Conservation (phyloP, 2,888 invertebrate genomes). For the Homarus gammarus region DNA sequence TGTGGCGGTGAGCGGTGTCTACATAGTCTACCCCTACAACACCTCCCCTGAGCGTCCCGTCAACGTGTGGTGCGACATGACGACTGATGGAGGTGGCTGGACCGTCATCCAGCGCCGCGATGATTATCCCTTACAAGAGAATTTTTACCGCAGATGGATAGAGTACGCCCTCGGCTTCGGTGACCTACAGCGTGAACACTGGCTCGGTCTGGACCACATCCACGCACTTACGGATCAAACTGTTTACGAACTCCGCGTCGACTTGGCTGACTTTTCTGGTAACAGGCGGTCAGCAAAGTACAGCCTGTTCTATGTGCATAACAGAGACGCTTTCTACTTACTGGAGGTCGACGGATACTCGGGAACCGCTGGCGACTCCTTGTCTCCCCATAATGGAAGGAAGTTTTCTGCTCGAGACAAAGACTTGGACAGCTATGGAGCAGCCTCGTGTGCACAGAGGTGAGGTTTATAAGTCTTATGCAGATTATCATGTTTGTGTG, state of each 20-base stretch:
- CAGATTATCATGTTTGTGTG: too few relatives aligned
- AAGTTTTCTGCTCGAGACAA: background rate
- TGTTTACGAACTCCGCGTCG: slow-evolving; percentile 50
- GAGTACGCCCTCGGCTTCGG: slow-evolving; percentile 54
- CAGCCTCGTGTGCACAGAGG: background rate
- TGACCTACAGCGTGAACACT: slow-evolving; percentile 36
- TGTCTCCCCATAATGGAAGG: too few relatives aligned
- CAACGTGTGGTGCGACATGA: slow-evolving; percentile 56
- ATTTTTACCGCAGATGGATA: slow-evolving; percentile 46
- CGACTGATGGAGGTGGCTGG: slow-evolving; percentile 57
- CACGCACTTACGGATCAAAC: slow-evolving; percentile 50
- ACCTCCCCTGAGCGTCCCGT: too few relatives aligned
- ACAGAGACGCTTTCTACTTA: too few relatives aligned
- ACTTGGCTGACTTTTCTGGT: slow-evolving; percentile 22
- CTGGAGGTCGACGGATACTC: background rate
- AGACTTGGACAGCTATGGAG: background rate
- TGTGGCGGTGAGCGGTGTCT: too few relatives aligned
- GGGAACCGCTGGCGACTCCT: background rate
- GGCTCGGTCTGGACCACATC: slow-evolving; percentile 64
- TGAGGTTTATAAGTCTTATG: too few relatives aligned
- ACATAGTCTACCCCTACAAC: too few relatives aligned
- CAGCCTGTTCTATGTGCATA: background rate
- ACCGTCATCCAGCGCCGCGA: slow-evolving; percentile 65
- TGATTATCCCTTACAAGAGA: background rate
- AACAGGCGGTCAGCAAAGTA: background rate